Evolutionary conservation across 2,888 invertebrate species (phyloP).

Genomic region (Herminia tarsipennalis): DNA sequence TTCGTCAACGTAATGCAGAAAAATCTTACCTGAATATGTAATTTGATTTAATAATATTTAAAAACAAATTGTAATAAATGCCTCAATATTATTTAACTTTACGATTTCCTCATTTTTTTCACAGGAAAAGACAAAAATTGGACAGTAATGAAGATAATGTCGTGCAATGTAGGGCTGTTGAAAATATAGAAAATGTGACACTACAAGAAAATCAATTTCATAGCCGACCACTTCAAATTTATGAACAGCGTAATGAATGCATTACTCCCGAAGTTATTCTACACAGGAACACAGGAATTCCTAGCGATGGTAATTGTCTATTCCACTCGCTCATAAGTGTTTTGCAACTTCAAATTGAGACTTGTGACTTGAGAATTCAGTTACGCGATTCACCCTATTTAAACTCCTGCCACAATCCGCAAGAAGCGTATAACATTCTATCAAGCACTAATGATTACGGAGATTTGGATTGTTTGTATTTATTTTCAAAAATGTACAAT

Average conservation of each 20-base stretch:
- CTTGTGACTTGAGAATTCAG: conserved; percentile 50
- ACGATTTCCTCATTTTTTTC: conserved; percentile 14
- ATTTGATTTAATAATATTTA: conserved; percentile 20
- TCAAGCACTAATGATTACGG: conserved; percentile 49
- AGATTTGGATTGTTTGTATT: conserved; percentile 54
- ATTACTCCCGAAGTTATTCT: conserved; percentile 33
- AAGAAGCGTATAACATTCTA: conserved; percentile 51
- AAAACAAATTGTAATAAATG: conserved; percentile 11
- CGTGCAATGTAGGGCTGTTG: conserved; percentile 13
- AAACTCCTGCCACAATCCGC: conserved; percentile 55
- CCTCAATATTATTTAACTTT: conserved; percentile 12
- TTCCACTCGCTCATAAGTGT: conserved; percentile 47
- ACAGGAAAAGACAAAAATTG: conserved; percentile 16
- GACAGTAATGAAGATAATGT: conserved; percentile 16
- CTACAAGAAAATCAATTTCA: conserved; percentile 36
- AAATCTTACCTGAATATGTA: conserved; percentile 18
- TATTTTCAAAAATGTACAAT: conserved; percentile 50
- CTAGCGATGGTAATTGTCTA: conserved; percentile 45
- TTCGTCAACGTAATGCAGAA: conserved; percentile 29
- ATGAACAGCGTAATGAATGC: conserved; percentile 30
- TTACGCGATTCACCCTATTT: conserved; percentile 55
- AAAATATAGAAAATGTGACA: conserved; percentile 22
- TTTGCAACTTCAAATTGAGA: conserved; percentile 51
- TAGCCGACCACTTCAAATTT: conserved; percentile 27
- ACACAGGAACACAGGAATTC: conserved; percentile 46